Evolutionary conservation across 2,797 vertebrate genomes (phyloP).

Genomic region (Sebastiscus albofasciatus): DNA sequence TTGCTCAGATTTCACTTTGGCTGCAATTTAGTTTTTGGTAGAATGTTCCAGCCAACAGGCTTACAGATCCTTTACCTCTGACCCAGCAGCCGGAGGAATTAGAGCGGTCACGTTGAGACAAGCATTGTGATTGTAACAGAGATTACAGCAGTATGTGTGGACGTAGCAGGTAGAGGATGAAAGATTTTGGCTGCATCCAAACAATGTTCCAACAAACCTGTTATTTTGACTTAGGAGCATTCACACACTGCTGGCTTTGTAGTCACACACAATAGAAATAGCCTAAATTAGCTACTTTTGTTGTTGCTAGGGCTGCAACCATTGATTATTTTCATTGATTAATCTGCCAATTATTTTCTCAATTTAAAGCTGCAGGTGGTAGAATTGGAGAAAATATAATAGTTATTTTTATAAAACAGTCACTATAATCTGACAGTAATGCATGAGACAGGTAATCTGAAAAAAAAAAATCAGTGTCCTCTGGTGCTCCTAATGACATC

Average conservation of each 20-base stretch:
- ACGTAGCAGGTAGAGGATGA: slow-evolving; percentile 14
- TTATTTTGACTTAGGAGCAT: neutral
- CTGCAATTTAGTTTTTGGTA: slow-evolving; percentile 75
- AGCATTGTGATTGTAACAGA: slow-evolving; percentile 41
- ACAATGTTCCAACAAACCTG: neutral
- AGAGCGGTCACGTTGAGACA: slow-evolving; percentile 49
- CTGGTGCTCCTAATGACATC: too few species aligned
- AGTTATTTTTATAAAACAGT: neutral
- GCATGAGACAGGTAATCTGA: too few species aligned
- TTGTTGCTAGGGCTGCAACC: neutral
- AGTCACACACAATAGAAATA: neutral
- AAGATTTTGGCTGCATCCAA: slow-evolving; percentile 1
- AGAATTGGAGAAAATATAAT: neutral
- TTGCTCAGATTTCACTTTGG: slow-evolving; percentile 72
- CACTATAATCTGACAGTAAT: too few species aligned
- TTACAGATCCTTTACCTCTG: slow-evolving; percentile 49
- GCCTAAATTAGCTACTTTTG: neutral
- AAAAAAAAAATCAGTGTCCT: too few species aligned
- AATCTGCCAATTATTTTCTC: neutral
- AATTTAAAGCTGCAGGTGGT: neutral
- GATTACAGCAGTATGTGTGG: slow-evolving; percentile 29
- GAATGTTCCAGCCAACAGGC: slow-evolving; percentile 60
- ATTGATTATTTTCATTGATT: neutral
- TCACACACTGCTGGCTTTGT: neutral
- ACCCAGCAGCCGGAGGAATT: slow-evolving; percentile 56